phyloP scores from a whole-genome alignment of 1,140 invertebrate genomes.

The Hyposmocoma kahamanoa region DNA sequence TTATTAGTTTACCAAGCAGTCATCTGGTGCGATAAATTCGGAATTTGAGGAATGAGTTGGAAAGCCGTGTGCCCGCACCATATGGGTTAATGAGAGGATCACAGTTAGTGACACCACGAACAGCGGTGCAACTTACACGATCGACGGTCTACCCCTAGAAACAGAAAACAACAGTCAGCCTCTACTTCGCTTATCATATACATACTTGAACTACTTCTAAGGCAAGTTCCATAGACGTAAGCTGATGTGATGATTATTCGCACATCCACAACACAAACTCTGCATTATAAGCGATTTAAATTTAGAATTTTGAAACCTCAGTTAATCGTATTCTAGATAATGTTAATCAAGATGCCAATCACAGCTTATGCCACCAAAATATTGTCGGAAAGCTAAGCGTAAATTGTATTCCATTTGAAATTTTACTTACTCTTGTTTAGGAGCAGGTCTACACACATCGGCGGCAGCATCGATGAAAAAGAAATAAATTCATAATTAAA shows the following conservation, averaged over 20 bases:
- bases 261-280: conserved; percentile 51
- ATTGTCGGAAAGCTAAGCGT: conserved; percentile 51
- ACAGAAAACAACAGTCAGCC: conserved; percentile 72
- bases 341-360: conserved; percentile 50
- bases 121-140: conserved; percentile 74
- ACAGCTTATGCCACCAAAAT: conserved; percentile 24
- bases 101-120: conserved; percentile 71
- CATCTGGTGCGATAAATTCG: conserved; percentile 37
- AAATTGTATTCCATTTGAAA: conserved; percentile 17
- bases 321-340: no score
- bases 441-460: conserved; percentile 63
- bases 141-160: conserved; percentile 75
- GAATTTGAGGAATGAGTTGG: conserved; percentile 26
- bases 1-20: conserved; percentile 29
- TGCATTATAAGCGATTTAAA: conserved; percentile 33
- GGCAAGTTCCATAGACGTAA: conserved; percentile 29
- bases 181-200: conserved; percentile 47
- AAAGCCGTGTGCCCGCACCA: conserved; percentile 52
- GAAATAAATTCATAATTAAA: conserved; percentile 62
- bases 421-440: conserved; percentile 71
- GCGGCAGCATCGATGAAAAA: conserved; percentile 55
- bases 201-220: conserved; percentile 32
- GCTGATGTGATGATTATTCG: conserved; percentile 56
- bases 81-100: conserved; percentile 54
- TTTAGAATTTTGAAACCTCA: conserved; percentile 14